These are phyloP conservation scores for Ypsolopha sequella DNA, from an alignment of 2,888 invertebrate species.

Conservation along the genomic window DNA sequence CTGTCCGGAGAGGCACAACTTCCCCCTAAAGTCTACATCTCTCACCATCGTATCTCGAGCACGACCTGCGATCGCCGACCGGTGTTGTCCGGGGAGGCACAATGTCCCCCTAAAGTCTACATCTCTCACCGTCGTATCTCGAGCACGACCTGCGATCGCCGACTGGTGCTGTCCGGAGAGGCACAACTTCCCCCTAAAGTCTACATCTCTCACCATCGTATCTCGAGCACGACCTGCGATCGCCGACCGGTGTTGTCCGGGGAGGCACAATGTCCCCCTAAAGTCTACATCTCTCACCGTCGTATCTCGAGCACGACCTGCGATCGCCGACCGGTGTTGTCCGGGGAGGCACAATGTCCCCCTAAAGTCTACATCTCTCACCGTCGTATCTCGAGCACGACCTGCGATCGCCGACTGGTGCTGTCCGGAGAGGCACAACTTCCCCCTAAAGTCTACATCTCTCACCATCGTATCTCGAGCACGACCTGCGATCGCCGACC, in stretches of 20 bases:
- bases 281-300: no score
- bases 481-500: background rate
- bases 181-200: no score
- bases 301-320: constrained; percentile 69
- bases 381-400: constrained; percentile 66
- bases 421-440: background rate
- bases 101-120: no score
- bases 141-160: constrained; percentile 65
- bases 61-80: constrained; percentile 62
- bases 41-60: constrained; percentile 53
- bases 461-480: constrained; percentile 26
- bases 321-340: constrained; percentile 58
- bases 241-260: constrained; percentile 64
- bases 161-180: constrained; percentile 72
- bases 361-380: no score
- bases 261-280: no score
- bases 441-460: no score
- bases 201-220: constrained; percentile 35
- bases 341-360: no score
- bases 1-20: constrained; percentile 79
- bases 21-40: no score
- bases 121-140: constrained; percentile 58
- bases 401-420: background rate
- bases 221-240: constrained; percentile 68
- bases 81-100: constrained; percentile 76